Evolutionary conservation across 2,888 invertebrate genomes (phyloP), one percentile per base, ranked within the genome.

Genomic region (Adela reaumurella): DNA sequence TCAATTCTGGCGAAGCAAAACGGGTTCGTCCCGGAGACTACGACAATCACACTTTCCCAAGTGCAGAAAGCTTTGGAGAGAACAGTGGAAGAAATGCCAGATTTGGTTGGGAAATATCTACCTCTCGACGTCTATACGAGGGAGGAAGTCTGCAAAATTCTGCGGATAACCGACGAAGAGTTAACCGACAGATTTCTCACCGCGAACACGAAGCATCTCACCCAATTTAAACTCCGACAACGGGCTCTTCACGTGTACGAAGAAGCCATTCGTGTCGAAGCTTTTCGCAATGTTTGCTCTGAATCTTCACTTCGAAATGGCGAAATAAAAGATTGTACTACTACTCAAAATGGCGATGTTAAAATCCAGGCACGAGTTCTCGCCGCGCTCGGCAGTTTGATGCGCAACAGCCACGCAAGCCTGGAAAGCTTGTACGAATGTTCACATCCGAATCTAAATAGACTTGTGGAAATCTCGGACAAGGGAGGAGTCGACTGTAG

Each of bases 351-450:
- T 61, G 47, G 55, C 57, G n/a, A n/a, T 2, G 51, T 55, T 49
- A 49, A 51, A 19, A 53, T 55, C 49, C 62, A 63, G 17, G 63
- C 63, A 11, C 67, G 73, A 52, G 69, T 80, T 46, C 62, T 89
- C 35, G 60, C 66, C 43, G 68, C 74, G 44, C 74, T 97, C 46
- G 97, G 97, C 1, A 67, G 77, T 52, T 78, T 98, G 46, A 97
- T 99, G 94, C 84, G 85, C 45, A 83, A 85, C 49, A 97, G 97
- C 60, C 98, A 99, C 64, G 73, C 81, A 35, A 97, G 97, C 62
- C 83, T 97, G 47, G 82, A 86, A 50, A 83, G 86, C 52, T 74
- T 92, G 3, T 99, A 96, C 68, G 93, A 98, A 66, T 98, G 98
- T 70, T 97, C 97, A 50, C 94, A 96, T 74, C 83, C 87, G 1